Base-by-base conservation (phyloP, 2,888 invertebrate genomes). In the Blastobasis adustella region DNA sequence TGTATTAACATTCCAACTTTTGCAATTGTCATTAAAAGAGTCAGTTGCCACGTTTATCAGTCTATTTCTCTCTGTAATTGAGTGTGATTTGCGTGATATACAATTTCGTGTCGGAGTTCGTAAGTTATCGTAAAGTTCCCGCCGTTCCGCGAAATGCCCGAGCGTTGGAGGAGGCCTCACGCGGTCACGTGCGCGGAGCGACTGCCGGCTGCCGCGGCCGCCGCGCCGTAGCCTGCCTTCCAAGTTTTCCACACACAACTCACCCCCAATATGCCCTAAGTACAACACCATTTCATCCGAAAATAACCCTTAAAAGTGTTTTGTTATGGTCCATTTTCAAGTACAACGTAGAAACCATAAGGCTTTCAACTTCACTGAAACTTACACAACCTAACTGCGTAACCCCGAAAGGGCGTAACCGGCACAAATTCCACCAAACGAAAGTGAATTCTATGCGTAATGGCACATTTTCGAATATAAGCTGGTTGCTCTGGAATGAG, bases 101-200 rank as follows among this genome's bases (percentile, higher is more conserved):
- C 47, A 52, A 55, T 57, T 60, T 58, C 71, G 76, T 68, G 52
- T 60, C 66, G 56, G 63, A 71, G 66, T 77, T 77, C 73, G 75
- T 65, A 73, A 73, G 73, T 76, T 78, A 65, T 73, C 78, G 76
- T 55, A 86, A 87, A 85, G 80, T 87, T 87, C 73, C 74, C 78
- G 76, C 75, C 79, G 78, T 73, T 70, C 69, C 71, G 65, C 70
- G 69, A 62, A 53, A 61, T 59, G 68, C 45, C 56, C 61, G 59
- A 59, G 59, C 73, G 67, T 56, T 60, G 64, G 58, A 63, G 60
- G 61, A 69, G 76, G 73, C 76, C 72, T 64, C 74, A 71, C 83
- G 76, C 76, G 69, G 69, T 69, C 74, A 79, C 78, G 71, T 73
- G 76, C 86, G 85, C 82, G 80, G 76, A 64, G 75, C 79, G 71